Conservation (phyloP, 2,797 vertebrate genomes). For the Vespertilio murinus region DNA sequence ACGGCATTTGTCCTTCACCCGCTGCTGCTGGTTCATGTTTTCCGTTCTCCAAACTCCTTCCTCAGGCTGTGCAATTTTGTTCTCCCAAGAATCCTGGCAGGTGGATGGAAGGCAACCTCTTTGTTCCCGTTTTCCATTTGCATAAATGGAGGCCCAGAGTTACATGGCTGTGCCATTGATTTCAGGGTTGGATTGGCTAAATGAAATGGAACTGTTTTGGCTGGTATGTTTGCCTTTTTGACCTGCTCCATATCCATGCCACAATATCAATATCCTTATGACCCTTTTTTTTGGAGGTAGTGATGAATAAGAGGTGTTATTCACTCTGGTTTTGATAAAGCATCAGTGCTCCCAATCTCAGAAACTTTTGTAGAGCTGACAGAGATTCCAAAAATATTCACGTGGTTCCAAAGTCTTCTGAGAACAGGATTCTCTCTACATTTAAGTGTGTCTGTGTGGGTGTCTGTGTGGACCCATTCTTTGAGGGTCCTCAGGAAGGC, state of each 20-base stretch:
- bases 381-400: neutral
- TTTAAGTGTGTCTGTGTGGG: neutral
- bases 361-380: neutral
- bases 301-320: neutral
- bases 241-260: neutral
- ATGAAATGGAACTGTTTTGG: neutral
- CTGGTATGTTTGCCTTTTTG: neutral
- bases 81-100: neutral
- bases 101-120: neutral
- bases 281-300: neutral
- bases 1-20: accelerated
- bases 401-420: neutral
- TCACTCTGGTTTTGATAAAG: neutral
- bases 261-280: neutral
- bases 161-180: neutral
- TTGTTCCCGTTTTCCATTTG: neutral
- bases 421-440: neutral
- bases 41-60: neutral
- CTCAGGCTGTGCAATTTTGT: neutral
- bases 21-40: accelerated
- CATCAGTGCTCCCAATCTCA: neutral
- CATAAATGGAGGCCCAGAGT: neutral
- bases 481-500: neutral
- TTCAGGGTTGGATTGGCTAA: neutral
- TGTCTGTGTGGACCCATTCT: neutral